phyloP scores from a whole-genome alignment of 2,888 invertebrate genomes.

The Trissolcus japonicus region DNA sequence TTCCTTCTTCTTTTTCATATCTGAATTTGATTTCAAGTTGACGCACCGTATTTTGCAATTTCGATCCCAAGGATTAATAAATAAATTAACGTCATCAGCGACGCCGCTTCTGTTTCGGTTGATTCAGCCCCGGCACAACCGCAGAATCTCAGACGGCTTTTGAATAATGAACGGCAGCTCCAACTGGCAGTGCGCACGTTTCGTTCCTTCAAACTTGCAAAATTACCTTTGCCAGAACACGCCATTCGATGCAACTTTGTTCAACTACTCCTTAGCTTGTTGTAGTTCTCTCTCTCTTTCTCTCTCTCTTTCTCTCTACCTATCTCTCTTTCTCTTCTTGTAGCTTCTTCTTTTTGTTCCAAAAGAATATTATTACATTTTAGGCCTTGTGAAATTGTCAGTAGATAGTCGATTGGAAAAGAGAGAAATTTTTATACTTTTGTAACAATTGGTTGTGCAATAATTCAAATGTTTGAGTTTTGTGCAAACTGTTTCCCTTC shows the following conservation, averaged over 20 bases:
- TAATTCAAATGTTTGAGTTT: not conserved
- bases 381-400: no score
- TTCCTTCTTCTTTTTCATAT: not conserved
- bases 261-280: constrained; percentile 25
- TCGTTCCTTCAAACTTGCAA: constrained; percentile 21
- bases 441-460: no score
- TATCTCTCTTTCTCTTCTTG: not conserved
- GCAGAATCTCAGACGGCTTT: constrained; percentile 72
- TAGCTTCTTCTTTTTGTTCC: no score
- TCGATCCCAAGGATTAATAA: not conserved
- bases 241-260: constrained; percentile 23
- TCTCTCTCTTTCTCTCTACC: not conserved
- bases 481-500: not conserved
- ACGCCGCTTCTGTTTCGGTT: no score
- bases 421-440: no score
- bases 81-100: constrained; percentile 8
- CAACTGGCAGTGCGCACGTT: constrained; percentile 49
- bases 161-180: constrained; percentile 74
- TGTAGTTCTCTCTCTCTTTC: constrained; percentile 11
- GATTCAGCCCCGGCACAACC: constrained; percentile 51
- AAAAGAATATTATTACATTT: constrained; percentile 4
- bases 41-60: no score
- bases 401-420: no score
- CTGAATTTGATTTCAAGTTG: not conserved
- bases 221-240: constrained; percentile 30